These are phyloP conservation scores for Myiotriccus ornatus DNA, from an alignment of 2,797 vertebrate species.

Conservation along the genomic window DNA sequence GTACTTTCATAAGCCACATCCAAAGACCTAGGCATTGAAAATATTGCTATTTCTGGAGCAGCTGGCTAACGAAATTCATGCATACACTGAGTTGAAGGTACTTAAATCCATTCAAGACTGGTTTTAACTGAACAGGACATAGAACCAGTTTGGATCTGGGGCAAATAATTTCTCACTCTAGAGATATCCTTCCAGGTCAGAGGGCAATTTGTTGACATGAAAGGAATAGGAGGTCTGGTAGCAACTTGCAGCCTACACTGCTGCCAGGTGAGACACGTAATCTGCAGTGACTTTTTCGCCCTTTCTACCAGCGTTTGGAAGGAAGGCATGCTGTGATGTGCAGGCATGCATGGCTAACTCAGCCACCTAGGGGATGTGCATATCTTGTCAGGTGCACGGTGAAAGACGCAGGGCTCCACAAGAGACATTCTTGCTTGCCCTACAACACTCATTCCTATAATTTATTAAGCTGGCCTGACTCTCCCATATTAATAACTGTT, in stretches of 20 bases:
- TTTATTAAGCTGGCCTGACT: constrained; percentile 5
- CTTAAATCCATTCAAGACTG: background rate
- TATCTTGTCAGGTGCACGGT: constrained; percentile 39
- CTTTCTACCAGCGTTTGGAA: constrained; percentile 33
- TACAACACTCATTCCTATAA: background rate
- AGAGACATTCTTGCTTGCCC: background rate
- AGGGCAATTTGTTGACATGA: background rate
- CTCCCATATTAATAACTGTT: background rate
- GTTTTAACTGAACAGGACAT: background rate
- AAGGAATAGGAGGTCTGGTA: constrained; percentile 1
- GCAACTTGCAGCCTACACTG: background rate
- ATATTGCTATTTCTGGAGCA: background rate
- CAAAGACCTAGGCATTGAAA: background rate
- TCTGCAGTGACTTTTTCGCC: constrained; percentile 53
- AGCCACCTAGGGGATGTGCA: background rate
- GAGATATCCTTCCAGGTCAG: constrained; percentile 24
- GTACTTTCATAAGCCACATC: background rate
- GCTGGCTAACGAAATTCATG: background rate
- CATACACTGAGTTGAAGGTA: background rate
- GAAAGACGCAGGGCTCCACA: constrained; percentile 21
- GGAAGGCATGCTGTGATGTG: constrained; percentile 56
- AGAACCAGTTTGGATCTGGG: background rate
- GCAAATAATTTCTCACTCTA: background rate
- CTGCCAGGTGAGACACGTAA: background rate
- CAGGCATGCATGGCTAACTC: constrained; percentile 35